Base-by-base conservation (phyloP, 2,888 invertebrate species). In the Orthosia gothica region DNA sequence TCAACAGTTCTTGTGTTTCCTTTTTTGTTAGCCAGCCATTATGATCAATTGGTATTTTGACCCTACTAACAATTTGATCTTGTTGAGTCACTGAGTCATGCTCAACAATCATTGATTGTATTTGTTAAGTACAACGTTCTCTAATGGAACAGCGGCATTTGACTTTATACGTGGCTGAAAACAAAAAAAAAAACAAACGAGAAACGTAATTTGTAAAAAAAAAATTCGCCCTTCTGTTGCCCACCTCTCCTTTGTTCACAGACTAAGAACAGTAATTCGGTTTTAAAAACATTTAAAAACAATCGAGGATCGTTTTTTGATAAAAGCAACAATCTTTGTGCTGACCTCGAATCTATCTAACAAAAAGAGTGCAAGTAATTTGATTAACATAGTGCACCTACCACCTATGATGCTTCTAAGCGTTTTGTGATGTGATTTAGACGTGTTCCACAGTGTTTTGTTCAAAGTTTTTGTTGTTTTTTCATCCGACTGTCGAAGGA, bases 1-100 rank as follows among this genome's bases (percentile, higher is more conserved):
- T 55, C 16, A 13, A 26, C 15, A 13, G 18, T 16, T 12, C n/a
- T 12, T 70, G 13, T 40, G 3, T 74, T 26, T 68, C 23, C 59
- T 23, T 61, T 49, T 79, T 78, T 67, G 55, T 32, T 26, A 52
- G 23, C 5, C 32, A 16, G 20, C 18, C 52, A 64, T 63, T 64
- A 79, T 47, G 63, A 57, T 68, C 75, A 84, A 65, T 84, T 74
- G 67, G 20, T 73, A 54, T 73, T 57, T 45, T 45, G 81, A 68
- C 73, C 80, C 74, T 61, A 49, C 20, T 45, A 71, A 32, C 54
- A 80, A 71, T 67, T 83, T 79, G 13, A 40, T 79, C 23, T 45
- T 73, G 54, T 59, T 64, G 16, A 26, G 45, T 74, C 40, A 54
- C 57, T 57, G 81, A 80, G 61, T 80, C 81, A 74, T 64, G 74